phyloP scores from a whole-genome alignment of 2,888 invertebrate species.

The Drosophila infuscata region DNA sequence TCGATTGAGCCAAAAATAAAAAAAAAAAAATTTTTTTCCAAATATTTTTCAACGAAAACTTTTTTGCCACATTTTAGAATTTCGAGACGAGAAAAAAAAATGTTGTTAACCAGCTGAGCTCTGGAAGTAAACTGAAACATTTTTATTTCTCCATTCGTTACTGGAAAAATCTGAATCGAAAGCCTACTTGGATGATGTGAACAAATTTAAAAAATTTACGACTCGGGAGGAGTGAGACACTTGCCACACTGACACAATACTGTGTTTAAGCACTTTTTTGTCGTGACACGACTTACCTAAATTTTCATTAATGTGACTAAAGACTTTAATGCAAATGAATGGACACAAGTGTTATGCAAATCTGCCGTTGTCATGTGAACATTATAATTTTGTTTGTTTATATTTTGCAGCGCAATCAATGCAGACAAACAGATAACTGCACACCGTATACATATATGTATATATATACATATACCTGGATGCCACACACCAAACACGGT shows the following conservation, averaged over 20 bases:
- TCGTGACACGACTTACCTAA: no score
- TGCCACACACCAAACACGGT: constrained; percentile 10
- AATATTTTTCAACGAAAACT: background rate
- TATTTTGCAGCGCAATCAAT: background rate
- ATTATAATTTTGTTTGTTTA: background rate
- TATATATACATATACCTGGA: background rate
- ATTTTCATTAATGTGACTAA: background rate
- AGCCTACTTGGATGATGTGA: constrained; percentile 9
- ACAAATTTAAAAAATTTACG: no score
- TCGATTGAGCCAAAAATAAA: background rate
- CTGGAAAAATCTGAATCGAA: background rate
- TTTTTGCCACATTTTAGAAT: background rate
- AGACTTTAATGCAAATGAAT: background rate
- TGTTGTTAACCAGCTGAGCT: constrained; percentile 17
- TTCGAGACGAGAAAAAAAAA: constrained; percentile 22
- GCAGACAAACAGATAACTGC: background rate
- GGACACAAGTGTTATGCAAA: background rate
- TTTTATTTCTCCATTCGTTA: no score
- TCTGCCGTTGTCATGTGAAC: background rate
- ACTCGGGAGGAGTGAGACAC: no score
- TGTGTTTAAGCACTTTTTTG: no score
- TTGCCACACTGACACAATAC: no score
- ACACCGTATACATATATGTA: constrained; percentile 4
- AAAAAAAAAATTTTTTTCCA: background rate
- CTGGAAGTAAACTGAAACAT: constrained; percentile 22